Conservation (phyloP, 2,113 vertebrate species). For the Promerops cafer region DNA sequence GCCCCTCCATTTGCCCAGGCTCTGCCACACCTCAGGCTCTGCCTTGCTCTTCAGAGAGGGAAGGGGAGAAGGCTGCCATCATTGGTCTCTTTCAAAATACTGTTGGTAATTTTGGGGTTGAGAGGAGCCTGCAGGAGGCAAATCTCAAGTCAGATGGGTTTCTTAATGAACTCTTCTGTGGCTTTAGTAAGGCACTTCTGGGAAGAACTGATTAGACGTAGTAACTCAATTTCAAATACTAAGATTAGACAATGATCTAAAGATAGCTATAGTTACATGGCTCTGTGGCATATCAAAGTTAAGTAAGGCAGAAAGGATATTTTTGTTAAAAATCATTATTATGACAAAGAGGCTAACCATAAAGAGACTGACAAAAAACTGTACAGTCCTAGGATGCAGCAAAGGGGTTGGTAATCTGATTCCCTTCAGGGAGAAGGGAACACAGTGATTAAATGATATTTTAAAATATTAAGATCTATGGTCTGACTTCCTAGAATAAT, state of each 20-base stretch:
- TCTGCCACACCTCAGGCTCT: not conserved
- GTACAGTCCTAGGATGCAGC: not conserved
- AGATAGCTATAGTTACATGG: constrained; percentile 25
- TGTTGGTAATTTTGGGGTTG: not conserved
- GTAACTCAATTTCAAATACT: constrained; percentile 48
- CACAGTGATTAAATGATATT: constrained; percentile 17
- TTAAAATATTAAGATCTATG: not conserved
- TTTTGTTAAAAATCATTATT: constrained; percentile 51
- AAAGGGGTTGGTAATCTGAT: not conserved
- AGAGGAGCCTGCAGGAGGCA: not conserved
- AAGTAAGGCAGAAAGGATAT: constrained; percentile 43
- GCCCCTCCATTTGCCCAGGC: fast-evolving
- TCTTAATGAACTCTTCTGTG: not conserved
- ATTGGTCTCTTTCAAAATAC: not conserved
- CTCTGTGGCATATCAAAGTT: constrained; percentile 35
- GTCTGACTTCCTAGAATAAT: not conserved
- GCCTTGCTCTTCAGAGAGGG: not conserved
- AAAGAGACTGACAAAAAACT: not conserved
- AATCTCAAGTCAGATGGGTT: not conserved
- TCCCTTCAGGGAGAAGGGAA: not conserved
- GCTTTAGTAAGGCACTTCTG: constrained; percentile 19
- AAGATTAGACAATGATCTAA: constrained; percentile 45
- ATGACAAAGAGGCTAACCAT: constrained; percentile 31
- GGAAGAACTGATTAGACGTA: constrained; percentile 23
- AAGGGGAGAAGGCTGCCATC: not conserved